Evolutionary conservation across 2,797 vertebrate genomes (phyloP).

Genomic region (Microctenopoma stevenorrisi): DNA sequence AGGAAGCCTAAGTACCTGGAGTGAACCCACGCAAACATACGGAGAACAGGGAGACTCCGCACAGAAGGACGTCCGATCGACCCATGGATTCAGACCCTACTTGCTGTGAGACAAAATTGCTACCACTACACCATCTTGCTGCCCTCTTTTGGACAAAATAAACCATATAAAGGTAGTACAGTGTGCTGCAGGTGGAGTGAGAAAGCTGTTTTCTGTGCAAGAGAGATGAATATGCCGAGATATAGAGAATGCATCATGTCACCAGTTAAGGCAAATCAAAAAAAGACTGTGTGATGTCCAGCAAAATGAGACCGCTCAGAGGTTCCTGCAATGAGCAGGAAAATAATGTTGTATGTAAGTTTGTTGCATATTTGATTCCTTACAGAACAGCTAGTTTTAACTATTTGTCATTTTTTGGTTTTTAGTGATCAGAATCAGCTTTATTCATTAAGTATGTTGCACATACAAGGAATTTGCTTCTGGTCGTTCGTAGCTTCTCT

Average conservation of each 20-base stretch:
- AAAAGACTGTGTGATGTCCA: conserved; percentile 2
- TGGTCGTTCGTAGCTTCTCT: too few relatives aligned
- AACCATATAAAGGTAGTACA: conserved; percentile 7
- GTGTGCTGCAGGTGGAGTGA: conserved; percentile 6
- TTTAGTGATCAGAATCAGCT: neutral
- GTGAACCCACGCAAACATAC: too few relatives aligned
- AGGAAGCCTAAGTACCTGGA: too few relatives aligned
- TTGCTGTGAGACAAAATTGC: too few relatives aligned
- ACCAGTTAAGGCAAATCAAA: conserved; percentile 1
- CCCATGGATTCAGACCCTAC: too few relatives aligned
- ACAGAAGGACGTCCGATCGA: too few relatives aligned
- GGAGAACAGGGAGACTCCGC: too few relatives aligned
- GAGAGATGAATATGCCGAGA: conserved; percentile 12
- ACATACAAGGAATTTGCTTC: too few relatives aligned
- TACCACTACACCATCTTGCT: too few relatives aligned
- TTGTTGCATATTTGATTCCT: conserved; percentile 7
- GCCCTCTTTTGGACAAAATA: neutral
- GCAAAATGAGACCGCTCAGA: conserved; percentile 6
- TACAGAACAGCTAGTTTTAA: conserved; percentile 13
- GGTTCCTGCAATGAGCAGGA: conserved; percentile 10
- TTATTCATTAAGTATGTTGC: too few relatives aligned
- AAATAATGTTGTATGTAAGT: conserved; percentile 1
- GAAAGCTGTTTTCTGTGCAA: conserved; percentile 15
- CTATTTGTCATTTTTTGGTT: conserved; percentile 20
- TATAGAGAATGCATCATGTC: neutral